Evolutionary conservation across 2,797 vertebrate species (phyloP), one percentile per base, ranked within the genome.

Genomic region (Natrix natrix): DNA sequence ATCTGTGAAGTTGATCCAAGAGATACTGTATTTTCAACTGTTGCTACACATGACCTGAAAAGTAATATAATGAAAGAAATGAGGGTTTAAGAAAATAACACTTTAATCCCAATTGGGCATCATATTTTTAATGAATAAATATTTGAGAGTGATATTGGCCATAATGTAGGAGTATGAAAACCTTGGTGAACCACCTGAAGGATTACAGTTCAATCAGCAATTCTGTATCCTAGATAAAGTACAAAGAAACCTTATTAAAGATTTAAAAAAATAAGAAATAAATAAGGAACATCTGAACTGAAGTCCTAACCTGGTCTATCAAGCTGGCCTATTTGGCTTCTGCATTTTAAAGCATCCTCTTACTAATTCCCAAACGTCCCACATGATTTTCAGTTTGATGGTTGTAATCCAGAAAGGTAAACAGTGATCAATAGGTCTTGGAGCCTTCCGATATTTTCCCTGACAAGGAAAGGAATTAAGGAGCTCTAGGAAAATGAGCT

Each of bases 31-130:
- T 91, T 88, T 92, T 86, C 37, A 93, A 92, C 17, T 61, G 66
- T 96, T 95, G 96, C 94, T 52, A 91, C 96, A 59, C 32, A 87
- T 0, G 4, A 16, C 24, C 87, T 61, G 20, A 91, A 69, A 93
- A 1, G 16, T 90, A 88, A 56, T 93, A 92, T 90, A 94, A 90
- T 88, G 89, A 43, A 20, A 92, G 93, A 95, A 94, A 24, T 55
- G 87, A 5, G 54, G 90, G 56, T 3, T 32, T 32, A 55, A 66
- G 26, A 52, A 54, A 89, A 89, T 48, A 61, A 60, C 26, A 26
- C 59, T 57, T 78, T 83, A 83, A 78, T 78, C 17, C 32, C 17
- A 78, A 83, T 83, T 83, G 74, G 74, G 20, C 10, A 12, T 48
- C 37, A 83, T 74, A 74, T 91, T 78, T 11, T 69, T 54, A 66